Base-by-base conservation (phyloP, 1,140 invertebrate species). In the Tachypleus tridentatus region DNA sequence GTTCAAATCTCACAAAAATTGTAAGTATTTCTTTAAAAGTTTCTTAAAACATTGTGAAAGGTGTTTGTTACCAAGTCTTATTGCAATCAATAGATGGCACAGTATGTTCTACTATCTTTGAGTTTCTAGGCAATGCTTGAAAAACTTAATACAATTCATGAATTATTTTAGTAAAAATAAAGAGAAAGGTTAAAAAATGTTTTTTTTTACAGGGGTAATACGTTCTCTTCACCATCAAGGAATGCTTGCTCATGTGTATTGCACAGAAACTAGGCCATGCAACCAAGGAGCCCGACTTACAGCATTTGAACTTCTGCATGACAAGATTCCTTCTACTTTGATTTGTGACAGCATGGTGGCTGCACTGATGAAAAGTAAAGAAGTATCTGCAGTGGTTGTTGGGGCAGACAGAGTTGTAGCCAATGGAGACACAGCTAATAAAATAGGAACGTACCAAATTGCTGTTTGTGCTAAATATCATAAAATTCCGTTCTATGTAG, bases 361-460 rank as follows among this genome's bases (percentile, higher is more conserved):
- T 51, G 86, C 88, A 11, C 78, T 97, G 9, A 91, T 99, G 87
- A 84, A 87, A 72, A 80, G 82, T 9, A 71, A 76, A 60, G 70
- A 74, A 49, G 74, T 85, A 51, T 74, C 80, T 62, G 82, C 81
- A 5, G 77, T 84, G 47, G 70, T 83, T n/a, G 82, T 81, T 4
- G 79, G 80, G n/a, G 72, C 78, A 49, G 75, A 79, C 68, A 82
- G 93, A 74, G 89, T 97, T 49, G 92, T 88, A 10, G 83, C 85
- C 3, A 99, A 99, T 80, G 97, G 97, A 3, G 97, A 99, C 76
- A 98, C 96, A 3, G 97, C 96, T 1, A 99, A 99, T 76, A 99
- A 99, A 85, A 97, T 99, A 76, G 97, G 97, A 69, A 99, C 97
- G 29, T 99, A 97, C 77, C 91, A 94, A 73, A 83, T 85, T 73